Conservation (phyloP, 2,888 invertebrate genomes). For the Lottia gigantea region DNA sequence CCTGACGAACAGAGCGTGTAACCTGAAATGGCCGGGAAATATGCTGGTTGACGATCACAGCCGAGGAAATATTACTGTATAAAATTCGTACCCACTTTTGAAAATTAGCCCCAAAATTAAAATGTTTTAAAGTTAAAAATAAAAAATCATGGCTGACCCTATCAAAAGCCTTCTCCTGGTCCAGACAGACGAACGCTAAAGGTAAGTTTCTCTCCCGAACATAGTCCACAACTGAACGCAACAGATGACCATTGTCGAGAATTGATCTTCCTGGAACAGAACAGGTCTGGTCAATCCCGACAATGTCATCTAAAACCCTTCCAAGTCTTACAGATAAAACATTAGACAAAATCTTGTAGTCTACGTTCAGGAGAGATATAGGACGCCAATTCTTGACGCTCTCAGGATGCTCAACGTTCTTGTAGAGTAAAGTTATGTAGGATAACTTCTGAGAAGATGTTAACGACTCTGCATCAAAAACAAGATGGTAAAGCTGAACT, state of each 20-base stretch:
- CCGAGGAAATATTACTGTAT: no score
- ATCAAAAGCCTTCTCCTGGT: no score
- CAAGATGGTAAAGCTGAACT: slow-evolving; percentile 16
- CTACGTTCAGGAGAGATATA: slow-evolving; percentile 38
- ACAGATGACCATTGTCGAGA: slow-evolving; percentile 38
- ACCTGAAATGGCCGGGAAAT: no score
- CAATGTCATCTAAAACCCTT: slow-evolving; percentile 27
- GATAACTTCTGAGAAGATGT: slow-evolving; percentile 21
- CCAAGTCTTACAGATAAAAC: slow-evolving; percentile 34
- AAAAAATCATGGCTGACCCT: no score
- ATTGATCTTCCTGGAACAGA: slow-evolving; percentile 35
- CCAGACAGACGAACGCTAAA: slow-evolving; percentile 32
- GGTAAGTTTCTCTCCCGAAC: slow-evolving; percentile 31
- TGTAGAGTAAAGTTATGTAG: slow-evolving; percentile 33
- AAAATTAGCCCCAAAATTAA: no score
- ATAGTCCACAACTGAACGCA: slow-evolving; percentile 37
- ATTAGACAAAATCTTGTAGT: slow-evolving; percentile 40
- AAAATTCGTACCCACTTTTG: no score
- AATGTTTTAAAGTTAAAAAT: no score
- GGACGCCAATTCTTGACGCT: slow-evolving; percentile 38
- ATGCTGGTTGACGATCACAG: no score
- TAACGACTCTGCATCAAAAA: slow-evolving; percentile 23
- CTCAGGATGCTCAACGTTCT: slow-evolving; percentile 29
- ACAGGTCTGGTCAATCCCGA: slow-evolving; percentile 38
- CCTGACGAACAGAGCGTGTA: no score